Evolutionary conservation across 2,888 invertebrate species (phyloP), one percentile per base, ranked within the genome.

Genomic region (Tenthredo mesomela): DNA sequence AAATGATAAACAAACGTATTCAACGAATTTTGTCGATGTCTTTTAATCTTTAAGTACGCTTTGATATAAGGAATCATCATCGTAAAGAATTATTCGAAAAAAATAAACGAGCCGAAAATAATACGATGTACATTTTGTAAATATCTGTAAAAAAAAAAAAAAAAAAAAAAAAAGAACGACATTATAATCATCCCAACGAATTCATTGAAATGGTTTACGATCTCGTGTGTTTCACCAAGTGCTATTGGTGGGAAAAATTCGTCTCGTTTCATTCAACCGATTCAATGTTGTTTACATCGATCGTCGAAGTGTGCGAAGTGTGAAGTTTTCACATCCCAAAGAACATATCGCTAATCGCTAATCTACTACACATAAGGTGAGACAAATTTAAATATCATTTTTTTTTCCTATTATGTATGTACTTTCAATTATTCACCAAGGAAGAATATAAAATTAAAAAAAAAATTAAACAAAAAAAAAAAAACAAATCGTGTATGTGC

Each of bases 281-380:
- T 78, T 87, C 82, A 87, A 87, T 87, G 86, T 70, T 70, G 82
- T 50, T 80, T 86, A 85, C 86, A 88, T 87, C 88, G 89, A 89
- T 89, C 90, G 90, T 89, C 89, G 90, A 91, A 89, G 88, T 89
- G 90, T 88, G 87, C 89, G 47, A 50, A 43, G 90, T 88, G 87
- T 89, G 47, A 50, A 43, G 10, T 25, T 89, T 86, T 88, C 87
- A 86, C 90, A 89, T 88, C 89, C 87, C 86, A 87, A 91, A 90
- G 89, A 89, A 91, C 91, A 90, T 91, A 91, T 91, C 90, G 91
- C 91, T 90, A 90, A 91, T 91, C 90, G 91, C 91, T 90, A 90
- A 91, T 89, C 91, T 89, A 89, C 90, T 40, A 80, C 54, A 80
- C 91, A 89, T 91, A 91, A 91, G 91, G 91, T 91, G 89, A 88